Base-by-base conservation (phyloP, 2,888 invertebrate genomes). In the Rhagonycha lutea region DNA sequence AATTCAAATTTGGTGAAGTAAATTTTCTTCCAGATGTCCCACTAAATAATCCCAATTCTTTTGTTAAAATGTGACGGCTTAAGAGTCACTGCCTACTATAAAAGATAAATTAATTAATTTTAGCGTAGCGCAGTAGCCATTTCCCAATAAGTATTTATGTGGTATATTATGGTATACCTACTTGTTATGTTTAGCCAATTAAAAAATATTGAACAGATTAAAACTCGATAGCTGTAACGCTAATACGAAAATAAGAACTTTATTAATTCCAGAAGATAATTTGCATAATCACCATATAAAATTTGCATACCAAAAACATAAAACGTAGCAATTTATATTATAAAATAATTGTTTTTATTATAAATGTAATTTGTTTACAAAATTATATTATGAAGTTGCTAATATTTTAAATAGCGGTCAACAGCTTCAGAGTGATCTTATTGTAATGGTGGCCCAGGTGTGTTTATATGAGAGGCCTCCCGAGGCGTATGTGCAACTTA, bases 401-500 rank as follows among this genome's bases (percentile, higher is more conserved):
- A 47, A 47, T 47, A 47, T 47, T n/a, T 47, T 47, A 47, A 47
- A 47, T n/a, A 47, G 47, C 47, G 47, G 47, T 47, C 47, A 47
- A 47, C 47, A 47, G 47, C 47, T 47, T 47, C n/a, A n/a, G 47
- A 47, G 8, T 12, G n/a, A 47, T 47, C 47, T n/a, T 47, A 7
- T 7, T 47, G 47, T 47, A 47, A 47, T 47, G 72, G 79, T 79
- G 80, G 80, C 74, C 80, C 81, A 80, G 80, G 81, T 81, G 68
- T 18, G 80, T 80, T 78, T 76, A 75, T 62, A 69, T 75, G 75
- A 78, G 76, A 73, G 76, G 75, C 80, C 78, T 78, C 81, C 80
- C 75, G 78, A 75, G 79, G 80, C 80, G 77, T 78, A 79, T 79
- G 80, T 78, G 79, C 80, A 76, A 79, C 76, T 78, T 81, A 82